phyloP scores from a whole-genome alignment of 2,797 vertebrate species.

The Trematomus bernacchii region DNA sequence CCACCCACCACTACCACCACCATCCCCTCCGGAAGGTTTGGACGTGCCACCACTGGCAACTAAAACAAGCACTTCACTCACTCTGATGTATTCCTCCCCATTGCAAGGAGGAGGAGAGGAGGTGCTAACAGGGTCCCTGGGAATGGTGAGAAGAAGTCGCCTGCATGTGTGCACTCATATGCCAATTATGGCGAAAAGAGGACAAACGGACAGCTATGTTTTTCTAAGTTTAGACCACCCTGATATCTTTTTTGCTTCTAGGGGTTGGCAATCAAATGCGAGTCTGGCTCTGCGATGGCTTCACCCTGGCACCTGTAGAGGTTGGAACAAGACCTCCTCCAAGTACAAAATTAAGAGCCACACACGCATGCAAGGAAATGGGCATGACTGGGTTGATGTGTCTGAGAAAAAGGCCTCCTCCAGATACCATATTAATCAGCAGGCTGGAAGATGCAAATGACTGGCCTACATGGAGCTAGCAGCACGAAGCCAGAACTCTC shows the following conservation, averaged over 20 bases:
- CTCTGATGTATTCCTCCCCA: slow-evolving; percentile 82
- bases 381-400: slow-evolving; percentile 56
- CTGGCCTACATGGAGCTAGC: slow-evolving; percentile 78
- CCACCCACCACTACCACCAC: slow-evolving; percentile 6
- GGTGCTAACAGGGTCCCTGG: slow-evolving; percentile 81
- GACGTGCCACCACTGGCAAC: slow-evolving; percentile 76
- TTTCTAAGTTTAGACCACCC: slow-evolving; percentile 61
- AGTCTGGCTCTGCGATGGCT: slow-evolving; percentile 38
- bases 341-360: slow-evolving; percentile 52
- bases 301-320: slow-evolving; percentile 54
- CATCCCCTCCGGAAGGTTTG: slow-evolving; percentile 64
- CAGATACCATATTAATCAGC: slow-evolving; percentile 81
- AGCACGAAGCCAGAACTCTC: slow-evolving; percentile 72
- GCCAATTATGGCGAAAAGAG: slow-evolving; percentile 42
- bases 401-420: slow-evolving; percentile 64
- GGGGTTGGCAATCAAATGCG: slow-evolving; percentile 28
- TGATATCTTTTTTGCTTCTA: slow-evolving; percentile 31
- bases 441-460: slow-evolving; percentile 82
- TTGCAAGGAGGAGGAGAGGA: slow-evolving; percentile 70
- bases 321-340: slow-evolving; percentile 44
- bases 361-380: slow-evolving; percentile 31
- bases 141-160: slow-evolving; percentile 64
- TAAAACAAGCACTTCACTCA: slow-evolving; percentile 82
- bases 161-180: slow-evolving; percentile 11
- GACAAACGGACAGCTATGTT: slow-evolving; percentile 43